Percentiles rank a stretch among this genome's conserved stretches.
Conservation (phyloP, 2,113 vertebrate species). For the Erinaceus europaeus region DNA sequence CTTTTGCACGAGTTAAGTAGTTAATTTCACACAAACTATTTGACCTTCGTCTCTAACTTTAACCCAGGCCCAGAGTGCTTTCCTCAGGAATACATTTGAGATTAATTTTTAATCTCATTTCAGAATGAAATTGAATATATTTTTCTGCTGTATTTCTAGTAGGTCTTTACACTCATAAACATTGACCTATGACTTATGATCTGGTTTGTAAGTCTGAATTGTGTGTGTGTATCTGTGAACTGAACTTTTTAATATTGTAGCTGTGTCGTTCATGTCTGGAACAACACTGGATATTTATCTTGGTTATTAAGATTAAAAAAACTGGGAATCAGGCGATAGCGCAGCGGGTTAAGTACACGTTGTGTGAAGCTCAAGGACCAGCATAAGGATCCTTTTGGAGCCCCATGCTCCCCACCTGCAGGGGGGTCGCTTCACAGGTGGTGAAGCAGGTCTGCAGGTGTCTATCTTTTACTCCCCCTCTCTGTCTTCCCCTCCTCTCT, state of each 20-base stretch:
- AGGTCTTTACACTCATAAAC: not conserved
- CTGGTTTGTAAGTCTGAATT: not conserved
- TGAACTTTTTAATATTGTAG: slow-evolving; percentile 11
- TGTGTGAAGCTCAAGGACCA: no score
- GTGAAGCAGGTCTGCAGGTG: no score
- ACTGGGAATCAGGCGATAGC: no score
- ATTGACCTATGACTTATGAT: not conserved
- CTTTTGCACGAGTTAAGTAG: not conserved
- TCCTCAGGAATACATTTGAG: not conserved
- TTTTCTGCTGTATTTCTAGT: not conserved
- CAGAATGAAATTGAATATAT: not conserved
- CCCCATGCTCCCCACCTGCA: no score
- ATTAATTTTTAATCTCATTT: slow-evolving; percentile 6
- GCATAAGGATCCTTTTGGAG: no score
- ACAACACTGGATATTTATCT: not conserved
- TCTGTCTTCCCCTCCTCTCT: no score
- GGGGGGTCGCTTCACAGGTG: no score
- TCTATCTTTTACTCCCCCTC: no score
- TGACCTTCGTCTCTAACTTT: not conserved
- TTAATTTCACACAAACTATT: no score
- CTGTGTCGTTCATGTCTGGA: not conserved
- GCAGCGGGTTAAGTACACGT: no score
- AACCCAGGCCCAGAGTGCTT: no score
- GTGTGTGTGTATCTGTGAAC: not conserved
- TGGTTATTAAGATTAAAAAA: not conserved